A percentile compares a stretch with the other conserved stretches of the same genome.
phyloP scores from a whole-genome alignment of 2,113 vertebrate species.

The Entelurus aequoreus region DNA sequence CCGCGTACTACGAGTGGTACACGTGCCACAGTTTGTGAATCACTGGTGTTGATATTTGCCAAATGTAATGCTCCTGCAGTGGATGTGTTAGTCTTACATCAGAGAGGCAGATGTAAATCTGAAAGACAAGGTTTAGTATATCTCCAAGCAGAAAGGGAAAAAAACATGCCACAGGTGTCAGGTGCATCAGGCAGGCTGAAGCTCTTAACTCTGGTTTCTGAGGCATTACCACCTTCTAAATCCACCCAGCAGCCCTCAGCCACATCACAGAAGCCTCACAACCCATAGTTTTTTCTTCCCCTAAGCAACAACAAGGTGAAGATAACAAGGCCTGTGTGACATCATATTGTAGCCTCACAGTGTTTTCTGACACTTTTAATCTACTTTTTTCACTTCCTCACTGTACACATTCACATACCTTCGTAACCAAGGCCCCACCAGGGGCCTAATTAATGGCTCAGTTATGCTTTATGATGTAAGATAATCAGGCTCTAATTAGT shows the following conservation, averaged over 20 bases:
- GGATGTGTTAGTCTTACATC: conserved; percentile 5
- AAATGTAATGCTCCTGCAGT: neutral
- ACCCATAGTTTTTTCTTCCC: conserved; percentile 10
- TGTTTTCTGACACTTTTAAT: neutral
- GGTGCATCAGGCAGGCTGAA: conserved; percentile 21
- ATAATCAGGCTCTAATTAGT: conserved; percentile 54
- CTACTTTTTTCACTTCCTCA: neutral
- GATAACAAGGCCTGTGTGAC: conserved; percentile 25
- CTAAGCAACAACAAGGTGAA: conserved; percentile 18
- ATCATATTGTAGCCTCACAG: conserved; percentile 25
- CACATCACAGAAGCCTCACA: neutral
- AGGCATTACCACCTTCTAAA: conserved; percentile 5
- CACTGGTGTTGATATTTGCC: neutral
- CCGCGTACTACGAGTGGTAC: too few relatives aligned
- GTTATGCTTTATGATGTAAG: conserved; percentile 55
- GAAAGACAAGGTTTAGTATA: neutral
- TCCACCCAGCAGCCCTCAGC: neutral
- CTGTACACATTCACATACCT: neutral
- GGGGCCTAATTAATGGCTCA: conserved; percentile 49
- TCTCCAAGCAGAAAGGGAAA: conserved; percentile 20
- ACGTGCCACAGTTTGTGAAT: too few relatives aligned
- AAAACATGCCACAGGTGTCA: conserved; percentile 29
- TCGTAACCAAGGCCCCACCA: conserved; percentile 20
- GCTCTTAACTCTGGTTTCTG: conserved; percentile 32
- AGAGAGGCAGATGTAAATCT: neutral